Conservation (phyloP, 2,888 invertebrate species). For the Xiphydria camelus region DNA sequence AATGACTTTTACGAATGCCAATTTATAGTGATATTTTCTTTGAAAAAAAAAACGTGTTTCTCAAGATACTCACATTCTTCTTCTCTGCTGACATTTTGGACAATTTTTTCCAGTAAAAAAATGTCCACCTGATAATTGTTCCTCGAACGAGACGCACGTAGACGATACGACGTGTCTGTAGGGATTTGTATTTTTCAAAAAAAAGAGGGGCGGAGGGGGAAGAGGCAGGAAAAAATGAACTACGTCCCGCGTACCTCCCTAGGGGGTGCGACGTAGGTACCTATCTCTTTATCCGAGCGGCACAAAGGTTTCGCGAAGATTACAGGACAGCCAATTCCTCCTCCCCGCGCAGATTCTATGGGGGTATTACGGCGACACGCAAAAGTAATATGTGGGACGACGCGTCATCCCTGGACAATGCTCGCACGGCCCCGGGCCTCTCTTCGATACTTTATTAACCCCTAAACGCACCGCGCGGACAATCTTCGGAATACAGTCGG, state of each 20-base stretch:
- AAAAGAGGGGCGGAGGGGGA: too few relatives aligned
- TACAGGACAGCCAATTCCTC: conserved; percentile 50
- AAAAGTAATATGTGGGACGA: conserved; percentile 41
- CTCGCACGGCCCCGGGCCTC: conserved; percentile 1
- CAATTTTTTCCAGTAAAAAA: neutral
- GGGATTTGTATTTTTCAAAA: neutral
- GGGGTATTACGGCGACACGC: conserved; percentile 43
- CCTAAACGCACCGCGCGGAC: too few relatives aligned
- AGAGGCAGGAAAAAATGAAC: neutral
- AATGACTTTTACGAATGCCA: neutral
- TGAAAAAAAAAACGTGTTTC: neutral
- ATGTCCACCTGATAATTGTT: too few relatives aligned
- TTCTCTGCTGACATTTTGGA: neutral
- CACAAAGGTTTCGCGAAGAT: conserved; percentile 54
- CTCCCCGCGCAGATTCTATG: conserved; percentile 45
- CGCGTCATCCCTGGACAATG: conserved; percentile 50
- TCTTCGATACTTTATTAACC: conserved; percentile 19
- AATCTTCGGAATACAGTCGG: too few relatives aligned
- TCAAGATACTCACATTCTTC: neutral
- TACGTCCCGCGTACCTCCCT: too few relatives aligned
- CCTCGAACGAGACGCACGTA: too few relatives aligned
- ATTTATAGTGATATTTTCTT: neutral
- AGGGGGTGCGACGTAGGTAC: conserved; percentile 3
- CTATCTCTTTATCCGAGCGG: conserved; percentile 45
- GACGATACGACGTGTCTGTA: too few relatives aligned